phyloP scores from a whole-genome alignment of 2,113 vertebrate species.

The Helogale parvula region DNA sequence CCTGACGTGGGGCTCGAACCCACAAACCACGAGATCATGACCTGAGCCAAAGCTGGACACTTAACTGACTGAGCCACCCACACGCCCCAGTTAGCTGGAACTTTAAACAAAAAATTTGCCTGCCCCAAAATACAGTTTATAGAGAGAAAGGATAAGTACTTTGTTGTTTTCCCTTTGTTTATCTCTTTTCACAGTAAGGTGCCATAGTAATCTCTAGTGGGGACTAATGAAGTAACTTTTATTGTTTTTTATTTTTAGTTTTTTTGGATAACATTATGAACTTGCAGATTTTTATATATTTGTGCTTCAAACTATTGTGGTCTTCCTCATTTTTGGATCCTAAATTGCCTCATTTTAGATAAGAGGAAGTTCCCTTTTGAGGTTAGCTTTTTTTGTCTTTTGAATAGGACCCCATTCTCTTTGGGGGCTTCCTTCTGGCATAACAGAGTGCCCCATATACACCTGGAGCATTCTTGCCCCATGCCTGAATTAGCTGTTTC shows the following conservation, averaged over 20 bases:
- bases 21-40: no score
- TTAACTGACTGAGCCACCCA: no score
- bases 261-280: neutral
- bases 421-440: neutral
- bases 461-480: neutral
- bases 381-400: neutral
- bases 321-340: neutral
- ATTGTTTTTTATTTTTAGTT: neutral
- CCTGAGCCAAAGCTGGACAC: no score
- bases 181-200: neutral
- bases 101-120: constrained; percentile 9
- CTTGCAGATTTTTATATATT: neutral
- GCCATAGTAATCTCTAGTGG: neutral
- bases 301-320: neutral
- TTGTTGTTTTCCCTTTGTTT: neutral
- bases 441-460: neutral
- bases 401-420: neutral
- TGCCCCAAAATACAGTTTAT: neutral
- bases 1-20: no score
- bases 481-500: neutral
- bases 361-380: neutral
- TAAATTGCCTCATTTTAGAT: constrained; percentile 31
- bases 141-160: neutral
- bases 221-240: neutral
- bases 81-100: neutral